These are phyloP conservation scores for Cnemophilus loriae DNA, from an alignment of 2,113 vertebrate species.

Conservation along the genomic window DNA sequence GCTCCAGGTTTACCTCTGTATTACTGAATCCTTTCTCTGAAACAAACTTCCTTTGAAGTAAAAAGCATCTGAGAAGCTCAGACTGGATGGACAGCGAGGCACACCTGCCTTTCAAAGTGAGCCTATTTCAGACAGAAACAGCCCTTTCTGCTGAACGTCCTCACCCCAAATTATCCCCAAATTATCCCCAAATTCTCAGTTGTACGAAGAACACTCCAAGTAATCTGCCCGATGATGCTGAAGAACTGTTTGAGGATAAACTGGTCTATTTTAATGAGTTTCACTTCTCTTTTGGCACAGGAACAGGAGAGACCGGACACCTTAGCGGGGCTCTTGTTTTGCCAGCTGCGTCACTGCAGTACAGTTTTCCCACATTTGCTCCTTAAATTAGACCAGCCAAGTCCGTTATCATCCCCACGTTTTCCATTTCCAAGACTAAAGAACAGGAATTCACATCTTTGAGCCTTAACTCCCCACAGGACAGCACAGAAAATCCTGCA, in stretches of 20 bases:
- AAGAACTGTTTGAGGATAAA: not conserved
- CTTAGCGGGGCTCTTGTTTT: not conserved
- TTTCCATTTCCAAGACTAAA: not conserved
- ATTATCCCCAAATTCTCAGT: not conserved
- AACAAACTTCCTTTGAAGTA: not conserved
- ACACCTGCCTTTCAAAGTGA: not conserved
- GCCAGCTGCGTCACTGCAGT: not conserved
- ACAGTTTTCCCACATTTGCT: not conserved
- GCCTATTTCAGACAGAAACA: not conserved
- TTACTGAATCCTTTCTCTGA: not conserved
- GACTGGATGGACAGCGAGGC: not conserved
- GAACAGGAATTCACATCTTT: not conserved
- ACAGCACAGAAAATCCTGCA: not conserved
- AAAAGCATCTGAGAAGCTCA: not conserved
- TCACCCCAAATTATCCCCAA: not conserved
- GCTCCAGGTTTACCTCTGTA: no score
- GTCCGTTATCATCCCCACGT: not conserved
- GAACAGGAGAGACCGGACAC: not conserved
- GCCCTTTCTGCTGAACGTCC: not conserved
- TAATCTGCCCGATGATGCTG: not conserved
- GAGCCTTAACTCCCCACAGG: not conserved
- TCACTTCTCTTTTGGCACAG: not conserved
- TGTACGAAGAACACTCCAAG: fast-evolving
- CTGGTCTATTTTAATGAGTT: not conserved
- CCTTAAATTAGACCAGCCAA: not conserved